These are phyloP conservation scores for Apogon hyalosoma DNA, from an alignment of 2,797 vertebrate genomes.

Conservation along the genomic window DNA sequence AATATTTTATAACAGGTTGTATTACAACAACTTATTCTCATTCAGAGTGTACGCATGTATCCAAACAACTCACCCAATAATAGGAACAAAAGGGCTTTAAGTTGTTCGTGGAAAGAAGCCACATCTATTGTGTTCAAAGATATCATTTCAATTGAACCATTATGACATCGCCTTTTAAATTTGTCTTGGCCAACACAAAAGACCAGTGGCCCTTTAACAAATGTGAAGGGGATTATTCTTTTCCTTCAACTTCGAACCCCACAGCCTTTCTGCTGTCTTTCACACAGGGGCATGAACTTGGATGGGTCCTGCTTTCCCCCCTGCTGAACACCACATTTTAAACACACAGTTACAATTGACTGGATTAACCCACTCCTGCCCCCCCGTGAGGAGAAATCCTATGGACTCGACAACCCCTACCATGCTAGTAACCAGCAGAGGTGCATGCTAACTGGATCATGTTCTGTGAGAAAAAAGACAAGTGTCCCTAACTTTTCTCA, in stretches of 20 bases:
- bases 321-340: constrained; percentile 91
- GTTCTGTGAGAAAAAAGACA: constrained; percentile 92
- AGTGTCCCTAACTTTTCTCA: constrained; percentile 99
- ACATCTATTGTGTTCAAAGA: constrained; percentile 84
- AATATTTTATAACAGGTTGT: constrained; percentile 85
- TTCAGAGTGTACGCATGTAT: constrained; percentile 83
- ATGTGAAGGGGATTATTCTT: constrained; percentile 90
- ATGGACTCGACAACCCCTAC: constrained; percentile 92
- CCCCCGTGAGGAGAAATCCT: constrained; percentile 85
- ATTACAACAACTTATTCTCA: constrained; percentile 83
- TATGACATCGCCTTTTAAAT: constrained; percentile 87
- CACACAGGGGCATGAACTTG: constrained; percentile 91
- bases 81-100: constrained; percentile 85
- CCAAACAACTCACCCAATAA: constrained; percentile 84
- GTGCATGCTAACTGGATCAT: constrained; percentile 99
- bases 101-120: constrained; percentile 85
- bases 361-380: constrained; percentile 88
- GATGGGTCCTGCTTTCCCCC: constrained; percentile 89
- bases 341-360: constrained; percentile 94
- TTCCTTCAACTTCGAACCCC: constrained; percentile 81
- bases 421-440: constrained; percentile 93
- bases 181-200: constrained; percentile 84
- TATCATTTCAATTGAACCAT: constrained; percentile 86
- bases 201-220: constrained; percentile 87
- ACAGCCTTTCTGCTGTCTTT: constrained; percentile 87